Conservation (phyloP, 2,888 invertebrate genomes). For the Poecilobothrus nobilitatus region DNA sequence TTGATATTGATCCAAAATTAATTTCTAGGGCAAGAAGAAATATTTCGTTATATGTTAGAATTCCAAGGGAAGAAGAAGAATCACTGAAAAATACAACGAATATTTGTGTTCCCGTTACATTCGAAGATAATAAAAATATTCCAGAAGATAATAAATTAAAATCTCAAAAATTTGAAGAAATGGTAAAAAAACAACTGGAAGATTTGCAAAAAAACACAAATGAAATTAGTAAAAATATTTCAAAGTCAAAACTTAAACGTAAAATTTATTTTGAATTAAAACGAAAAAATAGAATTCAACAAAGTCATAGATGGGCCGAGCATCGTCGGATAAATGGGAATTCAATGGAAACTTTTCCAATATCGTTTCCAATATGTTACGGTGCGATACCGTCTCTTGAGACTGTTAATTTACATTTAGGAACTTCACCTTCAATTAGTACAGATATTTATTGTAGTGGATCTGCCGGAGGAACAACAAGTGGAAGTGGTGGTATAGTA, state of each 20-base stretch:
- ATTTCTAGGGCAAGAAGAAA: constrained; percentile 51
- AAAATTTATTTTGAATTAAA: neutral
- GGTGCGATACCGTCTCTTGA: constrained; percentile 55
- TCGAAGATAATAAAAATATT: constrained; percentile 14
- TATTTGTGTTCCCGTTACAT: constrained; percentile 8
- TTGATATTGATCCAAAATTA: constrained; percentile 88
- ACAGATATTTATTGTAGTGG: neutral
- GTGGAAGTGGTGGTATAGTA: neutral
- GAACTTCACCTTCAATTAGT: constrained; percentile 45
- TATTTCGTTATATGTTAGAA: constrained; percentile 39
- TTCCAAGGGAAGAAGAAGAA: constrained; percentile 28
- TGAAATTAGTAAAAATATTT: constrained; percentile 11
- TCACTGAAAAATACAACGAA: constrained; percentile 5
- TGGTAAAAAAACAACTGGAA: constrained; percentile 8
- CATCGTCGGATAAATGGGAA: neutral
- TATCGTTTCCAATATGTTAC: constrained; percentile 79
- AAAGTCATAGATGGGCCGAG: neutral
- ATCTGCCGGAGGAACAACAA: neutral
- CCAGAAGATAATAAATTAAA: constrained; percentile 10
- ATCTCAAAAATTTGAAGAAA: constrained; percentile 8
- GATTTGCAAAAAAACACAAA: constrained; percentile 13
- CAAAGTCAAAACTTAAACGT: constrained; percentile 9
- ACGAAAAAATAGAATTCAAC: neutral
- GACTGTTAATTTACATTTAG: constrained; percentile 35
- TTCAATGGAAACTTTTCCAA: constrained; percentile 54